Conservation (phyloP, 2,797 vertebrate genomes). For the Pelochelys cantorii region DNA sequence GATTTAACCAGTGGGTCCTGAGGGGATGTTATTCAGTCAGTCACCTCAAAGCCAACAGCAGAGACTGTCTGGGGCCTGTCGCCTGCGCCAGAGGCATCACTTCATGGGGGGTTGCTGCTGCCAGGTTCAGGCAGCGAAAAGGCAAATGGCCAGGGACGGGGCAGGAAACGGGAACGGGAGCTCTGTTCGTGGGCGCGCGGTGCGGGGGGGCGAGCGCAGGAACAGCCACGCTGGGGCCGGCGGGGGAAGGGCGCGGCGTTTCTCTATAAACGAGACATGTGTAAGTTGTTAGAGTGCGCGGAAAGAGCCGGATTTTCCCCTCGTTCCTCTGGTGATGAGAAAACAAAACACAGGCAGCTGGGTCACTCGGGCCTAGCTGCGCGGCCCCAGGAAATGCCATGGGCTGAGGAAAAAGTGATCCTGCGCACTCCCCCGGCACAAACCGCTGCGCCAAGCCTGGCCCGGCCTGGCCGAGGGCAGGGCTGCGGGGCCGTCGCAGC, state of each 20-base stretch:
- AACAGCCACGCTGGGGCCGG: constrained; percentile 27
- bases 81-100: not conserved
- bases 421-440: not conserved
- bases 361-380: constrained; percentile 39
- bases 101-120: not conserved
- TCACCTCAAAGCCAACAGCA: constrained; percentile 26
- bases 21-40: constrained; percentile 61
- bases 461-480: accelerated
- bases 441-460: constrained; percentile 34
- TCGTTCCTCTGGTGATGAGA: constrained; percentile 79
- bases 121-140: constrained; percentile 1
- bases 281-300: constrained; percentile 59
- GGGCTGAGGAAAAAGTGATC: not conserved
- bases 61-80: constrained; percentile 41
- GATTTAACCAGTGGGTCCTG: constrained; percentile 32
- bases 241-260: constrained; percentile 35
- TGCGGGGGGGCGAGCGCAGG: constrained; percentile 51
- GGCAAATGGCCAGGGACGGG: constrained; percentile 3
- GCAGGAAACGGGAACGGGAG: constrained; percentile 21
- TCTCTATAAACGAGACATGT: constrained; percentile 46
- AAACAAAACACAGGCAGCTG: constrained; percentile 80
- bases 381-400: not conserved
- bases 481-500: not conserved
- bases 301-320: constrained; percentile 73
- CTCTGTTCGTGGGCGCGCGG: not conserved